phyloP scores from a whole-genome alignment of 2,113 vertebrate species.

The Otocyon megalotis region DNA sequence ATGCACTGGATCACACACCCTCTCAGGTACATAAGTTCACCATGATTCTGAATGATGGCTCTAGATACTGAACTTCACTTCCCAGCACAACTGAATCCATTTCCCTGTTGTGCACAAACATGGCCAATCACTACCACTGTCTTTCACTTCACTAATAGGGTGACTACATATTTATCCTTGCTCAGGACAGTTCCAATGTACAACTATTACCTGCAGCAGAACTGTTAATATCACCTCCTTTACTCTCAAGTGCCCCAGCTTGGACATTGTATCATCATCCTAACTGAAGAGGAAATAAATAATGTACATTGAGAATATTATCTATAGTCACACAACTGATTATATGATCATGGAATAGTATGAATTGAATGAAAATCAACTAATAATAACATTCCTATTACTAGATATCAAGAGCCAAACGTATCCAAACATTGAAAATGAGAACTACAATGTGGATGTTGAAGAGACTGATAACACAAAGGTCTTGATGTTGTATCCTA shows the following conservation, averaged over 20 bases:
- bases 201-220: background rate
- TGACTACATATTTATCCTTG: background rate
- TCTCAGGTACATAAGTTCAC: background rate
- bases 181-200: background rate
- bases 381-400: background rate
- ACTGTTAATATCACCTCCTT: background rate
- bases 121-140: background rate
- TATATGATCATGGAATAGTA: background rate
- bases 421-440: background rate
- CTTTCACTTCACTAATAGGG: background rate
- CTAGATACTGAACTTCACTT: background rate
- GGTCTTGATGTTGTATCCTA: background rate
- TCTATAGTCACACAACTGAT: background rate
- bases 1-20: background rate
- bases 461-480: background rate
- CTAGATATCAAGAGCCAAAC: background rate
- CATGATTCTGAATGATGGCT: background rate
- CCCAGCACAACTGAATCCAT: background rate
- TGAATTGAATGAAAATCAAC: constrained; percentile 47
- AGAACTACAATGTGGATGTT: background rate
- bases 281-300: background rate
- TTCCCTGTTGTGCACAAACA: background rate
- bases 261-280: background rate
- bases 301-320: background rate
- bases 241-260: background rate